Percentiles rank a stretch among this genome's conserved stretches.
phyloP scores from a whole-genome alignment of 1,140 invertebrate species.

The Heliconius himera region DNA sequence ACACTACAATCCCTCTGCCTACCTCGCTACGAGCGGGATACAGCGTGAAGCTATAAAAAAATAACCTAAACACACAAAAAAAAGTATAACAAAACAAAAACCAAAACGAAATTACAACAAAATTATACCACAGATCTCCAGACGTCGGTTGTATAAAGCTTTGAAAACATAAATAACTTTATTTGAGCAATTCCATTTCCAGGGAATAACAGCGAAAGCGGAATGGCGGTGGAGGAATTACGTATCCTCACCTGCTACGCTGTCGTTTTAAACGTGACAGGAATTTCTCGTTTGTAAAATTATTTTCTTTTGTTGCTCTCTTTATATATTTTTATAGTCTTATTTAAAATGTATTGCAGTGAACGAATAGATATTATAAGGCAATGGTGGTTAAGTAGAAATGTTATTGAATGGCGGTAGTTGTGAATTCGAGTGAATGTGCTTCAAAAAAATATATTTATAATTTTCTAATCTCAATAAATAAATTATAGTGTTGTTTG shows the following conservation, averaged over 20 bases:
- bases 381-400: too few relatives aligned
- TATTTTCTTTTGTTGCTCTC: not conserved
- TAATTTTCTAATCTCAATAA: too few relatives aligned
- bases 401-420: too few relatives aligned
- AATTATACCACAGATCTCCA: not conserved
- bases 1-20: too few relatives aligned
- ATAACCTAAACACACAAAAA: not conserved
- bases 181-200: slow-evolving; percentile 16
- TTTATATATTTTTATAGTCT: not conserved
- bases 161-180: slow-evolving; percentile 15
- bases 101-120: not conserved
- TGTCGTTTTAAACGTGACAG: slow-evolving; percentile 12
- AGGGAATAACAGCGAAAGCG: slow-evolving; percentile 12
- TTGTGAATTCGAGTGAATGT: too few relatives aligned
- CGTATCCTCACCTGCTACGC: slow-evolving; percentile 18
- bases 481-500: too few relatives aligned
- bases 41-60: not conserved
- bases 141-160: not conserved
- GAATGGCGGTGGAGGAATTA: slow-evolving; percentile 14
- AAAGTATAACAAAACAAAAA: not conserved
- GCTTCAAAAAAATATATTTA: too few relatives aligned
- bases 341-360: not conserved
- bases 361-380: not conserved
- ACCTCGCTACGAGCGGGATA: too few relatives aligned
- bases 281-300: slow-evolving; percentile 17